Evolutionary conservation across 2,113 vertebrate genomes (phyloP).

Genomic region (Gambusia affinis): DNA sequence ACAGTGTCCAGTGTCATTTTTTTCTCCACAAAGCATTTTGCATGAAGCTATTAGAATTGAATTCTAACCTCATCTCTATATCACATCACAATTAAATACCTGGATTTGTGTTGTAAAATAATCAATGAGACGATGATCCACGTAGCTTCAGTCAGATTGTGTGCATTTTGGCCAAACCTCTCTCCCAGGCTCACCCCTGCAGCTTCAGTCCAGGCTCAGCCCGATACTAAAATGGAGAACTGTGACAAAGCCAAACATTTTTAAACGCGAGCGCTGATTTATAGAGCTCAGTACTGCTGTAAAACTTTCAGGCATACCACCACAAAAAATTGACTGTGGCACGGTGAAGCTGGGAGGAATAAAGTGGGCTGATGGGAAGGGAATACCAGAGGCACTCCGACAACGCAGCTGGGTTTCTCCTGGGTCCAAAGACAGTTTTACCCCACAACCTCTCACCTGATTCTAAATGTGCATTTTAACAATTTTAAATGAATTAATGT

Average conservation of each 20-base stretch:
- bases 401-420: conserved; percentile 44
- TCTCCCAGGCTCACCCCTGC: conserved; percentile 56
- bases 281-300: conserved; percentile 66
- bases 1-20: neutral
- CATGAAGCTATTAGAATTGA: neutral
- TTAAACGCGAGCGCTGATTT: conserved; percentile 72
- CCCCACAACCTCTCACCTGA: conserved; percentile 43
- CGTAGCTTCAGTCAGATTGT: conserved; percentile 13
- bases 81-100: neutral
- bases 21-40: neutral
- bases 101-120: neutral
- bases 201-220: conserved; percentile 44
- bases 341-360: conserved; percentile 17
- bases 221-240: conserved; percentile 72
- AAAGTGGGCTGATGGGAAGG: conserved; percentile 48
- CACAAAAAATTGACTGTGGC: conserved; percentile 50
- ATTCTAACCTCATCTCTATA: neutral
- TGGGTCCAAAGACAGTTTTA: conserved; percentile 54
- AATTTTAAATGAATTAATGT: conserved; percentile 62
- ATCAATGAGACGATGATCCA: neutral
- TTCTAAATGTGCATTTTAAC: conserved; percentile 63
- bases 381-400: conserved; percentile 40
- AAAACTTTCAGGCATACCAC: conserved; percentile 65
- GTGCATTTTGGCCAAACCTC: conserved; percentile 24
- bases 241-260: conserved; percentile 76